A percentile compares a stretch with the other conserved stretches of the same genome.
These are phyloP conservation scores for Arge pagana DNA, from an alignment of 2,888 invertebrate species.

Conservation along the genomic window DNA sequence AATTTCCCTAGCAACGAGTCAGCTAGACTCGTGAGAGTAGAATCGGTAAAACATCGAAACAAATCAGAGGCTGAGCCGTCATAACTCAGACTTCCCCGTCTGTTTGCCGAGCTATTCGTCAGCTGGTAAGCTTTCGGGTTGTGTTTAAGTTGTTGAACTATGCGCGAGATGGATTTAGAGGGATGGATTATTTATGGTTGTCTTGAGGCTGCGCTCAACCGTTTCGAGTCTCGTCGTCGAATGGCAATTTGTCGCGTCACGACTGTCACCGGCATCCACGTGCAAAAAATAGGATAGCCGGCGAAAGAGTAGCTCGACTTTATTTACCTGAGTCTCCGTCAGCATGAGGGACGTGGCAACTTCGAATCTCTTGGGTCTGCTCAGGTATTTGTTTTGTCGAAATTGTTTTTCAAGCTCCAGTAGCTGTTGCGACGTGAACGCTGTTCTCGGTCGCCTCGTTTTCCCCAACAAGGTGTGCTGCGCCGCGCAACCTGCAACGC, in stretches of 20 bases:
- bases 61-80: conserved; percentile 52
- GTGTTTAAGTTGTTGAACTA: conserved; percentile 55
- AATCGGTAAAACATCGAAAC: conserved; percentile 56
- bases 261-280: too few relatives aligned
- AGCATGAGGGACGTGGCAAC: conserved; percentile 97
- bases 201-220: conserved; percentile 32
- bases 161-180: conserved; percentile 38
- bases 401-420: conserved; percentile 98
- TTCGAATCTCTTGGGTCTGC: conserved; percentile 96
- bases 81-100: conserved; percentile 53
- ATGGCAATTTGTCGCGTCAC: conserved; percentile 7
- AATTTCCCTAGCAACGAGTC: not conserved
- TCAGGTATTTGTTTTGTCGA: conserved; percentile 98
- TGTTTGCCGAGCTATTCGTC: conserved; percentile 55
- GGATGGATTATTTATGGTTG: conserved; percentile 45
- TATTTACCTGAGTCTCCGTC: conserved; percentile 94
- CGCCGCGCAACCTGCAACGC: conserved; percentile 61
- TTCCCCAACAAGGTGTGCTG: conserved; percentile 84
- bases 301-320: not conserved
- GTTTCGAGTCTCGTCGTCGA: conserved; percentile 11
- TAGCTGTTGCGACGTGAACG: conserved; percentile 97
- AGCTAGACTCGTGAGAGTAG: conserved; percentile 21
- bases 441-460: conserved; percentile 92
- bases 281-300: too few relatives aligned
- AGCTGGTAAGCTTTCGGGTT: conserved; percentile 52